Evolutionary conservation across 2,113 vertebrate genomes (phyloP).

Genomic region (Pygoscelis antarcticus): DNA sequence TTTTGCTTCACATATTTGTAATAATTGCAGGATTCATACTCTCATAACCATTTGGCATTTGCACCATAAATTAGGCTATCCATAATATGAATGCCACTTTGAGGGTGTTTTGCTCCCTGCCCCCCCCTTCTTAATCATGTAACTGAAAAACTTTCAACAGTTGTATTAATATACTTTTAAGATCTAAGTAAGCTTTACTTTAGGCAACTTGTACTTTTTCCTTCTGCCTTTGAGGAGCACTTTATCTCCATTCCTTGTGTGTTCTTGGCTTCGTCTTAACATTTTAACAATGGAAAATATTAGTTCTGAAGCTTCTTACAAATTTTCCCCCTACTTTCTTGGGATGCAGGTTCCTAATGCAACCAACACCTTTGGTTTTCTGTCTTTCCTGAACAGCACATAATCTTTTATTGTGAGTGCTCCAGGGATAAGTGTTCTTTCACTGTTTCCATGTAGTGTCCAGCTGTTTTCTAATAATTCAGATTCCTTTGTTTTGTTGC

Average conservation of each 20-base stretch:
- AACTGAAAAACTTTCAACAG: background rate
- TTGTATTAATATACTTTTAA: background rate
- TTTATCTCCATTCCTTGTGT: background rate
- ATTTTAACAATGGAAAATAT: background rate
- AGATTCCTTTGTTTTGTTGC: background rate
- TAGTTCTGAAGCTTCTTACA: background rate
- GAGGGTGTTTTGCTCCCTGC: background rate
- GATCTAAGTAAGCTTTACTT: background rate
- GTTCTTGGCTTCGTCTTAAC: background rate
- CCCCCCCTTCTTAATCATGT: background rate
- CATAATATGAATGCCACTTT: background rate
- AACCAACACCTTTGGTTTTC: background rate
- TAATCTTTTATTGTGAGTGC: background rate
- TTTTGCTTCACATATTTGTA: background rate
- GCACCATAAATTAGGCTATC: background rate
- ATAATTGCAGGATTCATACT: background rate
- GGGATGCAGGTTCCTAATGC: background rate
- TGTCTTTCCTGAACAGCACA: background rate
- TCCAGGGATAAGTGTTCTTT: background rate
- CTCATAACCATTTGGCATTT: background rate
- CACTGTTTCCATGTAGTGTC: background rate
- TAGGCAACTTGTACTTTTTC: background rate
- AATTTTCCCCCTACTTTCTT: background rate
- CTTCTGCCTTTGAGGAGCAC: background rate
- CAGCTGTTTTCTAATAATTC: background rate